Conservation (phyloP, 2,113 vertebrate species). For the Edolisoma coerulescens region DNA sequence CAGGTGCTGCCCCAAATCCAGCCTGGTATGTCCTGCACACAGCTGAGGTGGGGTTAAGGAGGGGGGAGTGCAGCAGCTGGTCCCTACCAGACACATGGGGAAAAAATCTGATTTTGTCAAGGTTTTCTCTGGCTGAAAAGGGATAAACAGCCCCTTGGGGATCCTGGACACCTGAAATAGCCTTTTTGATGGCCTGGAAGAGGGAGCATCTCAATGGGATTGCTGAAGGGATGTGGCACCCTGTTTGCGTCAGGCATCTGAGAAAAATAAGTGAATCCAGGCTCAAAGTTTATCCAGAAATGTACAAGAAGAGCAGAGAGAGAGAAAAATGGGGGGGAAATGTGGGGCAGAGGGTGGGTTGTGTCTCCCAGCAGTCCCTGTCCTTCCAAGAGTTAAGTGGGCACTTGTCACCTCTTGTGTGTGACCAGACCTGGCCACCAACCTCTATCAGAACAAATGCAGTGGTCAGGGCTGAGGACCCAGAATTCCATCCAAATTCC, state of each 20-base stretch:
- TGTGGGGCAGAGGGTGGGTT: background rate
- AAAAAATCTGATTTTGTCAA: background rate
- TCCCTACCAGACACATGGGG: accelerated
- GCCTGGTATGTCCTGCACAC: background rate
- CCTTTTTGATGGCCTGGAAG: background rate
- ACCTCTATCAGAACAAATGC: background rate
- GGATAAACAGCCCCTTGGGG: background rate
- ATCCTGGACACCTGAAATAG: background rate
- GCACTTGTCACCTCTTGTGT: background rate
- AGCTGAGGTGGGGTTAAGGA: background rate
- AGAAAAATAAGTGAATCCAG: background rate
- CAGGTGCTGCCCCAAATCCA: background rate
- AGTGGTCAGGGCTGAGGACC: background rate
- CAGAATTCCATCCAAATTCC: background rate
- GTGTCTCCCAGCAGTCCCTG: background rate
- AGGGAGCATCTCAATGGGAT: background rate
- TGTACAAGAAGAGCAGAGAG: background rate
- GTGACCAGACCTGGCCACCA: background rate
- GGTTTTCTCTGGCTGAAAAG: background rate
- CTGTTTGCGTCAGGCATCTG: background rate
- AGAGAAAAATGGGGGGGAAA: background rate
- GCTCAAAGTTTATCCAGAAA: background rate
- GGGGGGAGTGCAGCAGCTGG: accelerated
- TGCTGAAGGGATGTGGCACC: background rate
- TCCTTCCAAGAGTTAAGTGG: background rate